Percentiles rank a stretch among this genome's conserved stretches.
Evolutionary conservation across 2,797 vertebrate species (phyloP).

Genomic region (Premnoplex brunnescens): DNA sequence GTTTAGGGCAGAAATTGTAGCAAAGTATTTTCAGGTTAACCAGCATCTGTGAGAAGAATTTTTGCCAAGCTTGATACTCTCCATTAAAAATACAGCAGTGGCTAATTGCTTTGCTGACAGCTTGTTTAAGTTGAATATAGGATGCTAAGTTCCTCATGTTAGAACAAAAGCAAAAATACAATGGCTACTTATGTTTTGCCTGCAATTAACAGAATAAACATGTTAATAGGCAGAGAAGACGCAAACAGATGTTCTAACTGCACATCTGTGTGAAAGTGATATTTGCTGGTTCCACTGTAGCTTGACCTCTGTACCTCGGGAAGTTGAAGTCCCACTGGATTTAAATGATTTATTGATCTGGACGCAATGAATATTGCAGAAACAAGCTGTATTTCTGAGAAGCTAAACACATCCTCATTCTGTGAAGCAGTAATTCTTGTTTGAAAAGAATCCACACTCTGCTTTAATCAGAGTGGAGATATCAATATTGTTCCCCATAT

Average conservation of each 20-base stretch:
- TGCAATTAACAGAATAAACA: constrained; percentile 73
- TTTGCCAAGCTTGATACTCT: background rate
- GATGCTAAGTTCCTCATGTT: constrained; percentile 38
- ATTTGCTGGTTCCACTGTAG: constrained; percentile 65
- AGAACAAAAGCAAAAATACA: constrained; percentile 59
- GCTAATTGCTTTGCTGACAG: constrained; percentile 50
- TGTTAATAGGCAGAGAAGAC: constrained; percentile 68
- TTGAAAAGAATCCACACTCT: background rate
- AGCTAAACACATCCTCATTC: constrained; percentile 56
- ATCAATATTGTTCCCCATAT: background rate
- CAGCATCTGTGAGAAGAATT: background rate
- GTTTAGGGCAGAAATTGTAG: background rate
- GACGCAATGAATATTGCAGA: constrained; percentile 65
- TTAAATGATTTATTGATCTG: constrained; percentile 75
- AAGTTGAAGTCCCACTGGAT: constrained; percentile 57
- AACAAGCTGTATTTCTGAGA: constrained; percentile 56
- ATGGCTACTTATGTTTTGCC: constrained; percentile 58
- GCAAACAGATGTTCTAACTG: constrained; percentile 75
- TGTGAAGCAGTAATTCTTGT: constrained; percentile 37
- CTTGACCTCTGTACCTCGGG: constrained; percentile 70
- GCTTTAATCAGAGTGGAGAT: background rate
- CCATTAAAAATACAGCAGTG: background rate
- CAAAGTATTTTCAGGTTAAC: background rate
- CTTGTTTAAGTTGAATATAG: constrained; percentile 31
- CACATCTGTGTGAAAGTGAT: constrained; percentile 67